Evolutionary conservation across 2,797 vertebrate genomes (phyloP), one percentile per base, ranked within the genome.

Genomic region (Cyclura pinguis): DNA sequence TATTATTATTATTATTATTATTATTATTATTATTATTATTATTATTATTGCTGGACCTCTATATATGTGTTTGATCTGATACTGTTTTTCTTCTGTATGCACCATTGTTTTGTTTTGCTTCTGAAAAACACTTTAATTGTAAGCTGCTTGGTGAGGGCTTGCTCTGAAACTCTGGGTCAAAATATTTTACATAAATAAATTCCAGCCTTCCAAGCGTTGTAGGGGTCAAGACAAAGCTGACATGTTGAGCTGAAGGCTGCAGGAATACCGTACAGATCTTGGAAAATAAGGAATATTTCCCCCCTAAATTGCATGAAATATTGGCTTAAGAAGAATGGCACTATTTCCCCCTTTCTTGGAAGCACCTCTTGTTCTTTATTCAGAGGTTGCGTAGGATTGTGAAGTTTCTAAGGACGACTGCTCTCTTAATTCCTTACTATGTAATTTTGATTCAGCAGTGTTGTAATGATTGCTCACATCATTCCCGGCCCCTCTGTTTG

Each of bases 391-490:
- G 0, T 38, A 32, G 80, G 20, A 38, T 80, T 92, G 82, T 86
- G 77, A 93, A 93, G 91, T 38, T 57, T 74, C 64, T 16, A 86
- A 57, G 32, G 91, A 38, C 88, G 24, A 27, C 42, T 76, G 22
- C 85, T 94, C 93, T 84, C 85, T 76, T 69, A 92, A 69, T 1
- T 1, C 35, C 38, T 86, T 50, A 86, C 92, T 0, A 0, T 91
- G 93, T 92, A 10, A 29, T 93, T 67, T 88, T 92, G 84, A 94
- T 94, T 95, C 62, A 86, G 85, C 80, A 94, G 87, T 35, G 16
- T 27, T 86, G 29, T 89, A 94, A 91, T 90, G 88, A 88, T 90
- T 2, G 74, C 89, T 86, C 93, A 88, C 52, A 91, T 86, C 42
- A 84, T 90, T 32, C 6, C 91, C 92, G 81, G 55, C 89, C 88